Evolutionary conservation across 2,888 invertebrate genomes (phyloP), one percentile per base, ranked within the genome.

Genomic region (Polydesmus complanatus): DNA sequence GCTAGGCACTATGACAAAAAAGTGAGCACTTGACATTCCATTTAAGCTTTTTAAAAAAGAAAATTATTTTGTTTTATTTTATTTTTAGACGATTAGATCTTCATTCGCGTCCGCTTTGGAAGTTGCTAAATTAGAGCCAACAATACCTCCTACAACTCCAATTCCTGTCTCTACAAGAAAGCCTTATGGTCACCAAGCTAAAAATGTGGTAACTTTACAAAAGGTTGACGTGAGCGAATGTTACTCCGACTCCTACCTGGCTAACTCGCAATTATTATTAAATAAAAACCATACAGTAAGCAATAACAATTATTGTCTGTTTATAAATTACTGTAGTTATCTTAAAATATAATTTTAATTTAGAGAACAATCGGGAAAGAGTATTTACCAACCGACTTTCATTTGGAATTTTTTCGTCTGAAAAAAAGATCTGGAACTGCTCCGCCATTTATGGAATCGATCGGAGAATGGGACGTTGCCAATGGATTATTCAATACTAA

Each of bases 321-420:
- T 14, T 8, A 14, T 37, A 37, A 2, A 0, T 54, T 14, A 2
- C 18, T 54, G 2, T 1, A 26, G 25, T 1, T 25, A 3, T 26
- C 19, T 2, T 54, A 26, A 5, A 54, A 27, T 54, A 18, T 25
- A 1, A 19, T 54, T 54, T 54, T 3, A 54, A 54, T 23, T 25
- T 14, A 56, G 56, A 56, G 47, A 56, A 23, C 48, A 23, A 18
- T 23, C 5, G 56, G 56, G 2, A 37, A 49, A 5, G 27, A 58
- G 27, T 51, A 58, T 27, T 27, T 58, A 19, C 58, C 58, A 26
- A 25, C 47, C n/a, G 58, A 58, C 52, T 51, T 58, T n/a, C n/a
- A 18, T 3, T 27, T 58, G 14, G 21, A 58, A 27, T 52, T 58
- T 52, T 22, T 51, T 2, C 14, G 58, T 27, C 51, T 58, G 1